Evolutionary conservation across 2,113 vertebrate genomes (phyloP), one percentile per base, ranked within the genome.

Genomic region (Odocoileus hemionus): DNA sequence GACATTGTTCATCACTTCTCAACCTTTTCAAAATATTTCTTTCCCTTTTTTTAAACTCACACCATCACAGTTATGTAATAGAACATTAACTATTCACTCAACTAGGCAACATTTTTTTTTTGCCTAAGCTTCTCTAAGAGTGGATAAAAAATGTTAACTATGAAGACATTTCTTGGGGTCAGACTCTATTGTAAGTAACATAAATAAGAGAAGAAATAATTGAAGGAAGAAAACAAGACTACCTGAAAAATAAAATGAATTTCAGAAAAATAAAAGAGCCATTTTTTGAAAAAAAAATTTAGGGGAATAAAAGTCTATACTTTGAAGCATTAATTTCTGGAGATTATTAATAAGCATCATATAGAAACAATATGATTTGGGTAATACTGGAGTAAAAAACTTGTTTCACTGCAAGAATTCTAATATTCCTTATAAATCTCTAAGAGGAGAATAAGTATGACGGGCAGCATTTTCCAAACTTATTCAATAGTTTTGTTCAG

Each of bases 1-100:
- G 83, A 95, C 93, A 78, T 85, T 95, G 93, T 95, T 96, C 95
- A 86, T 91, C n/a, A 25, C 94, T 96, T 97, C 79, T 89, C 50
- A 89, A 91, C 95, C 95, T 94, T 95, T 97, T 96, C 91, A 91
- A 98, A 98, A 98, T 97, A 97, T 96, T 97, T 96, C 67, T 96
- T 95, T 94, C 88, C 87, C 70, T 54, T 79, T 95, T 95, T 96
- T 86, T 36, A 97, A 97, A 89, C 52, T 89, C 89, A 95, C 52
- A 84, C 58, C 39, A 95, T 89, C 30, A n/a, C n/a, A 61, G 83
- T 97, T 98, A 97, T 91, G 5, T 94, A 98, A 98, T 26, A 84
- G 23, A 94, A 94, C 36, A 95, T 82, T 86, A 92, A 87, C 93
- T 88, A 89, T 86, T 97, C 78, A 86, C 54, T 85, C 61, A 96